Evolutionary conservation across 2,888 invertebrate species (phyloP).

Genomic region (Platynereis dumerilii): DNA sequence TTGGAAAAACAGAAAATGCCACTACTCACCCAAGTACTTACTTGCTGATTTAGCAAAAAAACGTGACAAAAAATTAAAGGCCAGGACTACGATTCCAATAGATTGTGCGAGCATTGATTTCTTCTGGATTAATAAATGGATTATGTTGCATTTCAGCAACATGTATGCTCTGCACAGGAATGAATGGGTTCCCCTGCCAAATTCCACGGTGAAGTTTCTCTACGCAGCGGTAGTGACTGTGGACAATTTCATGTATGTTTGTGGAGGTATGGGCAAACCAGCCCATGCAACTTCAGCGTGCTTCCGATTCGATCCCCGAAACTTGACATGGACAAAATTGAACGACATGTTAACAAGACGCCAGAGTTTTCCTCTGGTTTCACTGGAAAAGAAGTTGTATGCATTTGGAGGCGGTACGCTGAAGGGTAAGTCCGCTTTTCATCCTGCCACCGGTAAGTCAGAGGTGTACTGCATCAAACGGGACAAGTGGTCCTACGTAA

Average conservation of each 20-base stretch:
- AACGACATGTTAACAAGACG: slow-evolving; percentile 25
- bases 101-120: too few species aligned
- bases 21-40: too few species aligned
- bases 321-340: slow-evolving; percentile 22
- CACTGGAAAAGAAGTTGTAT: slow-evolving; percentile 15
- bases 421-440: slow-evolving; percentile 15
- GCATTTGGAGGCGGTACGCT: slow-evolving; percentile 31
- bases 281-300: slow-evolving; percentile 30
- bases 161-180: slow-evolving; percentile 25
- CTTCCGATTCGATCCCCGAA: slow-evolving; percentile 28
- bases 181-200: slow-evolving; percentile 20
- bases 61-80: too few species aligned
- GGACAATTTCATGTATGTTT: slow-evolving; percentile 32
- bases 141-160: slow-evolving; percentile 28
- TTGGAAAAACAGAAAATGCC: too few species aligned
- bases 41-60: too few species aligned
- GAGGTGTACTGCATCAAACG: slow-evolving; percentile 28
- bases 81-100: too few species aligned
- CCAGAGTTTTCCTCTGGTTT: slow-evolving; percentile 31
- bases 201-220: slow-evolving; percentile 25
- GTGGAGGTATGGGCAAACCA: slow-evolving; percentile 33
- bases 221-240: slow-evolving; percentile 28
- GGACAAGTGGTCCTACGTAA: slow-evolving; percentile 24
- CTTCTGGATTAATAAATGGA: too few species aligned
- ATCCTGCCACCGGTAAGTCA: slow-evolving; percentile 28